Conservation (phyloP, 1,140 invertebrate species). For the Cotesia typhae region DNA sequence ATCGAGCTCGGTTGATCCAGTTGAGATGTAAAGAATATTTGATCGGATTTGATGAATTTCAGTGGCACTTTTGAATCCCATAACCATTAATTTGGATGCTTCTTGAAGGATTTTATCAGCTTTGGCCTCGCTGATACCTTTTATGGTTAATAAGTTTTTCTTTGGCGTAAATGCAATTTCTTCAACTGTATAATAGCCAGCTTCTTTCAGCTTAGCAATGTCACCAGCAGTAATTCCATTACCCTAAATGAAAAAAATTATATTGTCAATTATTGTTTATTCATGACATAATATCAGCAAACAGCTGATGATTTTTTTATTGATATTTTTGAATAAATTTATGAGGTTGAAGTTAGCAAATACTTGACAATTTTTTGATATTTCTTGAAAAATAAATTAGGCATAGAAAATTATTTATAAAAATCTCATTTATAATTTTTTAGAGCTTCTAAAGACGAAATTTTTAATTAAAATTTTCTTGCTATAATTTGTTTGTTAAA, state of each 20-base stretch:
- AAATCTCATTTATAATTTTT: too few relatives aligned
- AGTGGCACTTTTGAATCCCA: conserved; percentile 98
- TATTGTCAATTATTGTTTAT: neutral
- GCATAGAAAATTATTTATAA: too few relatives aligned
- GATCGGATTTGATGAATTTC: conserved; percentile 91
- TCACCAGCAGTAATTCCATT: conserved; percentile 90
- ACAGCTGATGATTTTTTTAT: too few relatives aligned
- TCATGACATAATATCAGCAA: neutral
- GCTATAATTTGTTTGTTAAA: too few relatives aligned
- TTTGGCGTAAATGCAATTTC: conserved; percentile 94
- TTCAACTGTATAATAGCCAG: conserved; percentile 94
- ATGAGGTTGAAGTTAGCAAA: too few relatives aligned
- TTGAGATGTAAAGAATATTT: conserved; percentile 85
- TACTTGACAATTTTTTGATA: too few relatives aligned
- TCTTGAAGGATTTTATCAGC: conserved; percentile 95
- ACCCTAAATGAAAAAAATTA: conserved; percentile 64
- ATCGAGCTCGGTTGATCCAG: conserved; percentile 94
- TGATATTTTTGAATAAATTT: too few relatives aligned
- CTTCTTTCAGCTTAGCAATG: conserved; percentile 93
- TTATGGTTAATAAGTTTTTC: conserved; percentile 88
- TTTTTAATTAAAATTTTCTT: too few relatives aligned
- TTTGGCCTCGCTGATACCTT: conserved; percentile 97
- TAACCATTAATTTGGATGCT: conserved; percentile 91
- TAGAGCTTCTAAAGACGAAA: too few relatives aligned
- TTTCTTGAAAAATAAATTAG: too few relatives aligned